Conservation (phyloP, 1,140 invertebrate genomes). For the Proales similis region DNA sequence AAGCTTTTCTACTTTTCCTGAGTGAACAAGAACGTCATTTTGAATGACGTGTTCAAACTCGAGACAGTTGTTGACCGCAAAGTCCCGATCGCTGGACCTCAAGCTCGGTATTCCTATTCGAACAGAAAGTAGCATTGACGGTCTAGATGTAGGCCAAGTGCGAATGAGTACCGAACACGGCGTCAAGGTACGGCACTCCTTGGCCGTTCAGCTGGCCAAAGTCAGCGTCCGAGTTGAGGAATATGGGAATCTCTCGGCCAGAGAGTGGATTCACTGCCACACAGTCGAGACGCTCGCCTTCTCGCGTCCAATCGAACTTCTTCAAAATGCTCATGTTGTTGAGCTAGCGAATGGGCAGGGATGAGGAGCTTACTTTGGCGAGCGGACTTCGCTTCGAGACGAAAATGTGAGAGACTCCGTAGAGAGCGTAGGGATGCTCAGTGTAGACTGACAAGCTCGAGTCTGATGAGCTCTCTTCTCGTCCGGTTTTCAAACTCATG, state of each 20-base stretch:
- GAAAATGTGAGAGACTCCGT: constrained; percentile 58
- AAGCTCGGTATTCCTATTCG: constrained; percentile 50
- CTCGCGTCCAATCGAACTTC: constrained; percentile 2
- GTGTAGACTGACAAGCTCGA: constrained; percentile 64
- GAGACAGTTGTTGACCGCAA: constrained; percentile 40
- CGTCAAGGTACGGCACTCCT: constrained; percentile 56
- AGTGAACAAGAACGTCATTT: not conserved
- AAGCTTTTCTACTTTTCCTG: not conserved
- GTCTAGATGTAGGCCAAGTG: not conserved
- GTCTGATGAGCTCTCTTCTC: constrained; percentile 43
- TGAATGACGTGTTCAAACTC: not conserved
- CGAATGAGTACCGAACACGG: constrained; percentile 64
- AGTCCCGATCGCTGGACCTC: constrained; percentile 59
- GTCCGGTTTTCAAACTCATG: constrained; percentile 58
- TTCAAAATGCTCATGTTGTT: not conserved
- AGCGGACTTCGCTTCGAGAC: constrained; percentile 51
- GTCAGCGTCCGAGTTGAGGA: constrained; percentile 61
- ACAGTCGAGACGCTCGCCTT: not conserved
- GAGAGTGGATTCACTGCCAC: constrained; percentile 69
- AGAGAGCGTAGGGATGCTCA: constrained; percentile 64
- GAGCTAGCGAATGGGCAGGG: too few relatives aligned
- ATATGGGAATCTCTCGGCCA: constrained; percentile 62
- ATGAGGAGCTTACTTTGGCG: constrained; percentile 40
- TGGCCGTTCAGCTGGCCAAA: constrained; percentile 43
- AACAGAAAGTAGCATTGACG: constrained; percentile 48